Evolutionary conservation across 2,113 vertebrate species (phyloP).

Genomic region (Nothoprocta perdicaria): DNA sequence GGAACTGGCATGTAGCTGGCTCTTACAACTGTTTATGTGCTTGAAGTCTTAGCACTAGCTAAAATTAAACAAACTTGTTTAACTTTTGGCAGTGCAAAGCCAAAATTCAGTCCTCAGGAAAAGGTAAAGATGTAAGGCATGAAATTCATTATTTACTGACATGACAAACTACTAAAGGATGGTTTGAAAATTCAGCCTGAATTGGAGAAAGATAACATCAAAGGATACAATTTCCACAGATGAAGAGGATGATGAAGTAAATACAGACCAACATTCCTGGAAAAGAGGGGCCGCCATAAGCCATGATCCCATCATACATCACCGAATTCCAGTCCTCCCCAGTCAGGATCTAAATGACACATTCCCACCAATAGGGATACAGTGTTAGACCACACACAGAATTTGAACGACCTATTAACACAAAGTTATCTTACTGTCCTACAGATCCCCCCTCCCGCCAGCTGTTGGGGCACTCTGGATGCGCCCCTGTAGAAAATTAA

Average conservation of each 20-base stretch:
- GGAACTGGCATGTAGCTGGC: background rate
- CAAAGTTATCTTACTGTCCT: slow-evolving; percentile 5
- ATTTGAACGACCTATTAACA: slow-evolving; percentile 58
- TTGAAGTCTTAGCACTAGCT: background rate
- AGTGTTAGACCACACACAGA: slow-evolving; percentile 81
- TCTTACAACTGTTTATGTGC: background rate
- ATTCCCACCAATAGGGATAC: slow-evolving; percentile 83
- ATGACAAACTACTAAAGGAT: background rate
- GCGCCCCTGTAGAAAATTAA: background rate
- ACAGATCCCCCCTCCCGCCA: slow-evolving; percentile 17
- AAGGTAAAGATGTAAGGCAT: background rate
- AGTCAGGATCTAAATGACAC: slow-evolving; percentile 93
- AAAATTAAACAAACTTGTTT: slow-evolving; percentile 11
- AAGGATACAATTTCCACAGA: slow-evolving; percentile 99
- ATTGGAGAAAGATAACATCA: slow-evolving; percentile 52
- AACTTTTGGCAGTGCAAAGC: background rate
- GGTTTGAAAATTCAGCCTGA: slow-evolving; percentile 9
- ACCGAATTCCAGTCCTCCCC: slow-evolving; percentile 99
- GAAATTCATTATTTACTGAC: background rate
- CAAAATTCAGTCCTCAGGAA: background rate
- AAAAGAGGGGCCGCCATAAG: slow-evolving; percentile 97
- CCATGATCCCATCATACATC: slow-evolving; percentile 99
- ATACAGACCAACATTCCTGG: slow-evolving; percentile 99
- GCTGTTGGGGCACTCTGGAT: background rate
- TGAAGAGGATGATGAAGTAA: slow-evolving; percentile 99